Conservation (phyloP, 1,140 invertebrate genomes). For the Drosophila hydei region DNA sequence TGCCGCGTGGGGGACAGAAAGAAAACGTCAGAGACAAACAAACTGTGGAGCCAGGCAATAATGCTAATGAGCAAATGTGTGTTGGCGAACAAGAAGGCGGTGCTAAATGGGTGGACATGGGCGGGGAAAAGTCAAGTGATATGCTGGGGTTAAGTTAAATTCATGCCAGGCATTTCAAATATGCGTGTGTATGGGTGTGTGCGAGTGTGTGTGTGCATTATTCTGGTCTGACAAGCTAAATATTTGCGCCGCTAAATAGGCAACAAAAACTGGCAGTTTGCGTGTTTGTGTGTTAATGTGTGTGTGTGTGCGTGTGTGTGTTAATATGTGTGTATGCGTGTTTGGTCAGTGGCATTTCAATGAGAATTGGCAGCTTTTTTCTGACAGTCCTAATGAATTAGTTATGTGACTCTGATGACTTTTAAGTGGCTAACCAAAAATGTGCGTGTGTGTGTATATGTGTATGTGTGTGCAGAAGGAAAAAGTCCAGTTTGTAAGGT, state of each 20-base stretch:
- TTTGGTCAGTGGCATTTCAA: conserved; percentile 9
- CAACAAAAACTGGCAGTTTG: conserved; percentile 39
- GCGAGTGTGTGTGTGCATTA: conserved; percentile 2
- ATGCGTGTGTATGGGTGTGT: not conserved
- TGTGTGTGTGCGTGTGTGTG: conserved; percentile 2
- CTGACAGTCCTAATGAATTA: conserved; percentile 46
- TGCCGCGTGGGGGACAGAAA: not conserved
- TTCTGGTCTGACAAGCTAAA: conserved; percentile 36
- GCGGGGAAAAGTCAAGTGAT: not conserved
- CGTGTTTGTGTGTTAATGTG: not conserved
- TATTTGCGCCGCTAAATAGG: conserved; percentile 59
- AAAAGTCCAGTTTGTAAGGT: too few relatives aligned
- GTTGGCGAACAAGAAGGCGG: not conserved
- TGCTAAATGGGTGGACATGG: not conserved
- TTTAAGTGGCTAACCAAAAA: conserved; percentile 27
- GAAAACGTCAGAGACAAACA: conserved; percentile 41
- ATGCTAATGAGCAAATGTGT: conserved; percentile 61
- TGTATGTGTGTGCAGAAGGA: too few relatives aligned
- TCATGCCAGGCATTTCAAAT: conserved; percentile 21
- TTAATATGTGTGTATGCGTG: conserved; percentile 9
- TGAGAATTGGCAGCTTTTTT: conserved; percentile 15
- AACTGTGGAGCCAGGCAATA: conserved; percentile 49
- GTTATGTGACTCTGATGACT: conserved; percentile 56
- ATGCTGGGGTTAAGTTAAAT: conserved; percentile 52
- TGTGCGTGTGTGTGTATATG: not conserved